Evolutionary conservation across 1,140 invertebrate genomes (phyloP).

Genomic region (Heliconius hermathena): DNA sequence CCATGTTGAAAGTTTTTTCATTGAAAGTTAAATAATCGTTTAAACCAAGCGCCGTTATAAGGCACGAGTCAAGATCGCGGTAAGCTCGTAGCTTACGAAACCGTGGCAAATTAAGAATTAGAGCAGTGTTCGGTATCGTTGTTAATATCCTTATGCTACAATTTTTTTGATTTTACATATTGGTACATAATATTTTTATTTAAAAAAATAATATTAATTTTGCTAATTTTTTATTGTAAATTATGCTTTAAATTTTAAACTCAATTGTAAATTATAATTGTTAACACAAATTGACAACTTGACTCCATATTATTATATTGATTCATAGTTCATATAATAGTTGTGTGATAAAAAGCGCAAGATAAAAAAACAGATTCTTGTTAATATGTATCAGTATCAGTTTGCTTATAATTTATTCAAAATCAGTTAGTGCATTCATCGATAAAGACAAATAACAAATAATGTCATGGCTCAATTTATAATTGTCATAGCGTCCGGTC

Average conservation of each 20-base stretch:
- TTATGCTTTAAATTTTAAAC: too few relatives aligned
- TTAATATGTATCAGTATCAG: background rate
- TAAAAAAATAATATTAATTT: too few relatives aligned
- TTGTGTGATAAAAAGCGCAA: too few relatives aligned
- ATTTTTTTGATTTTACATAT: background rate
- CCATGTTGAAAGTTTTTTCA: background rate
- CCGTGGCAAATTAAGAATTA: constrained; percentile 35
- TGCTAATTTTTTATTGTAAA: too few relatives aligned
- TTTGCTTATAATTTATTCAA: background rate
- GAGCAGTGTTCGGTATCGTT: background rate
- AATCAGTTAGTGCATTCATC: constrained; percentile 16
- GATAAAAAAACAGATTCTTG: background rate
- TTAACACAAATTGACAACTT: too few relatives aligned
- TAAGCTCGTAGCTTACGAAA: constrained; percentile 45
- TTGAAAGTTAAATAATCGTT: background rate
- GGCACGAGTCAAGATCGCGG: constrained; percentile 31
- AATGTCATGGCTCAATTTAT: constrained; percentile 66
- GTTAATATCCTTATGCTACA: constrained; percentile 16
- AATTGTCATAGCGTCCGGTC: constrained; percentile 60
- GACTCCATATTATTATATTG: too few relatives aligned
- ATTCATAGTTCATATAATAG: too few relatives aligned
- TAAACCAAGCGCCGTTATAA: constrained; percentile 2
- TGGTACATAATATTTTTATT: too few relatives aligned
- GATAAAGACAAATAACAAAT: constrained; percentile 45
- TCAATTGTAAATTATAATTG: too few relatives aligned